Base-by-base conservation (phyloP, 2,888 invertebrate species). In the Harpalus rufipes region DNA sequence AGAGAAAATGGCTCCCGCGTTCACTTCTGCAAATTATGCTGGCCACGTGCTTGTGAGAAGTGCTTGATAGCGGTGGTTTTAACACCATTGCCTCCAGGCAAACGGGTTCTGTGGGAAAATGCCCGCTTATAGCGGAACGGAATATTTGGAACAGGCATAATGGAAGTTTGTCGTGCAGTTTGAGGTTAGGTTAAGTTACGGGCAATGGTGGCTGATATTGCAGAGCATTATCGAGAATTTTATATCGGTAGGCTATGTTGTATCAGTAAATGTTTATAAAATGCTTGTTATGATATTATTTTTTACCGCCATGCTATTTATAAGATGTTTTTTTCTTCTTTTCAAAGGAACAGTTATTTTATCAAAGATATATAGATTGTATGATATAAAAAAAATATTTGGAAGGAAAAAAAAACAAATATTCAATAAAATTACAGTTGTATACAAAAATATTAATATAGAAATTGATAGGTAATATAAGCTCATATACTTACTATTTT, bases 21-120 rank as follows among this genome's bases (percentile, higher is more conserved):
- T 59, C 63, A n/a, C 39, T 39, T 68, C 14, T 14, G n/a, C 32
- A 39, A 68, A 68, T 68, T 68, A 68, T 68, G 32, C 68, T 14
- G 68, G 32, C 68, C 68, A 68, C 68, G 68, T 68, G 41, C 68
- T 41, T 41, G 39, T 2, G 14, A 63, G 63, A 12, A 63, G 21
- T 21, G 25, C 63, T 63, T 63, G 63, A 63, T 63, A 25, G 63
- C 25, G 21, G 63, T 21, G 63, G 25, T 10, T 68, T 68, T 68
- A 68, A 5, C 68, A 14, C n/a, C 41, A n/a, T 14, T 39, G 21
- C 14, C 14, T 68, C 10, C 32, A 12, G 68, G 32, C 14, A 68
- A 68, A 7, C 41, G 68, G 68, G n/a, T 25, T 10, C 63, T 63
- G 63, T 63, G 18, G 21, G 44, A 10, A 51, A 51, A 51, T 51